Percentiles rank a stretch among this genome's conserved stretches.
Evolutionary conservation across 2,797 vertebrate species (phyloP).

Genomic region (Centropyge bicolor): DNA sequence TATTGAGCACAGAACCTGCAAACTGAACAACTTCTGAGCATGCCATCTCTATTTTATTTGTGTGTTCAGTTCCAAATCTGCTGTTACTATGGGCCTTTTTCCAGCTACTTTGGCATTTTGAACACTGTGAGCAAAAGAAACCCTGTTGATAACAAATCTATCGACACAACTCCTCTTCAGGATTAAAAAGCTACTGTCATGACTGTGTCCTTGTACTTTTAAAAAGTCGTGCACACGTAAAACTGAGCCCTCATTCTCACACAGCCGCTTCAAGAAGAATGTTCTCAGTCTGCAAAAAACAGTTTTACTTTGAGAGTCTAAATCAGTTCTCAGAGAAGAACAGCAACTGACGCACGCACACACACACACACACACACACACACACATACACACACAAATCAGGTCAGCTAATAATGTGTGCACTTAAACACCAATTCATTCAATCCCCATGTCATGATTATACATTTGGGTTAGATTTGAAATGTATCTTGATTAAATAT

Average conservation of each 20-base stretch:
- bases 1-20: not conserved
- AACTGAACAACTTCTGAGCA: not conserved
- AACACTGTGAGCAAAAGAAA: not conserved
- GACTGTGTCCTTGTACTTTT: slow-evolving; percentile 31
- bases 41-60: not conserved
- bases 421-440: slow-evolving; percentile 79
- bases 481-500: slow-evolving; percentile 85
- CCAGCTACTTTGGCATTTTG: not conserved
- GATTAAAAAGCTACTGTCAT: slow-evolving; percentile 18
- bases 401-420: slow-evolving; percentile 62
- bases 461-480: slow-evolving; percentile 81
- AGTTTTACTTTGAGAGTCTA: slow-evolving; percentile 54
- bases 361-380: slow-evolving; percentile 43
- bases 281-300: slow-evolving; percentile 55
- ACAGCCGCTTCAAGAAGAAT: slow-evolving; percentile 43
- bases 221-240: slow-evolving; percentile 7
- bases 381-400: slow-evolving; percentile 33
- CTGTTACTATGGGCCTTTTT: not conserved
- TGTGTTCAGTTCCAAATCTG: not conserved
- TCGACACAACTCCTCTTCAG: slow-evolving; percentile 17
- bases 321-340: slow-evolving; percentile 50
- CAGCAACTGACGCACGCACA: slow-evolving; percentile 21
- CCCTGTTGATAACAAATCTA: slow-evolving; percentile 10
- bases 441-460: slow-evolving; percentile 77
- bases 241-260: slow-evolving; percentile 22